phyloP scores from a whole-genome alignment of 2,113 vertebrate species.

The Myiagra hebetior region DNA sequence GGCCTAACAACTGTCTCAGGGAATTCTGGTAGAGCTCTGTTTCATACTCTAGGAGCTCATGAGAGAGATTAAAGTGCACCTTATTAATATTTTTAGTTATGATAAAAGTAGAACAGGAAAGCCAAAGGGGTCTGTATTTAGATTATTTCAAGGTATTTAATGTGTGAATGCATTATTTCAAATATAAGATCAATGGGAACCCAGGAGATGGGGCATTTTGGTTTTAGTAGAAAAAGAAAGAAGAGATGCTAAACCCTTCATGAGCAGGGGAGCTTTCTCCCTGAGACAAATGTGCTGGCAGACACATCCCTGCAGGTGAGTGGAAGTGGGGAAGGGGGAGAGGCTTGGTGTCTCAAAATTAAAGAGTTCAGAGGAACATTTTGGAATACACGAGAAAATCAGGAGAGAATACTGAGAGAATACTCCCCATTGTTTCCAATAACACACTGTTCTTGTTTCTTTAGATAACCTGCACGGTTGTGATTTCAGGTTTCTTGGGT shows the following conservation, averaged over 20 bases:
- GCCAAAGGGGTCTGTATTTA: neutral
- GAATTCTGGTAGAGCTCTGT: neutral
- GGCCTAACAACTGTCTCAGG: neutral
- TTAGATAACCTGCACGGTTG: neutral
- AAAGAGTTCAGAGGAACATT: neutral
- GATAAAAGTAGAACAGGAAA: neutral
- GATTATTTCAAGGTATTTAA: neutral
- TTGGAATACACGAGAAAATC: neutral
- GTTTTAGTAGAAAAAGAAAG: neutral
- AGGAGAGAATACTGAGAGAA: fast-evolving
- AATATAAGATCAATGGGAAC: neutral
- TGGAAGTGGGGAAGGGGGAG: no score
- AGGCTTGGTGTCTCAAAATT: neutral
- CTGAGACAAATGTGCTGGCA: fast-evolving
- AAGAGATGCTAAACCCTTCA: neutral
- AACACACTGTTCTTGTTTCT: neutral
- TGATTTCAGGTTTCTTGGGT: neutral
- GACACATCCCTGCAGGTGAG: fast-evolving
- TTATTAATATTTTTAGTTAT: neutral
- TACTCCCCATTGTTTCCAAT: neutral
- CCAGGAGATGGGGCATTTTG: neutral
- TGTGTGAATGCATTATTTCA: neutral
- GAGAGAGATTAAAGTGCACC: neutral
- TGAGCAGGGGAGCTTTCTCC: neutral
- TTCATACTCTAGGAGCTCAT: neutral